A percentile compares a stretch with the other conserved stretches of the same genome.
Conservation (phyloP, 2,888 invertebrate genomes). For the Apoda limacodes region DNA sequence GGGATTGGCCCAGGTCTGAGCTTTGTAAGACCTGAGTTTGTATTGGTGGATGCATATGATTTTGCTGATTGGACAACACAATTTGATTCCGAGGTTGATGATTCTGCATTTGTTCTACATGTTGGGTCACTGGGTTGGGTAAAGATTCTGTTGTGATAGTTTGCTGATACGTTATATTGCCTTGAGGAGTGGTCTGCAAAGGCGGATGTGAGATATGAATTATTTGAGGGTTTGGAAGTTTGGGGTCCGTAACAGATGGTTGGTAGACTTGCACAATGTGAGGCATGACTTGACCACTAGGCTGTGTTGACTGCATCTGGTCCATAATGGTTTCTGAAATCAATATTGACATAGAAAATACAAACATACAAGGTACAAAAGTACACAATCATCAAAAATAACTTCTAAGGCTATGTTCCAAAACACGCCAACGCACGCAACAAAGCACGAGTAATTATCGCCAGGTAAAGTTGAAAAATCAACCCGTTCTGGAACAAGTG, state of each 20-base stretch:
- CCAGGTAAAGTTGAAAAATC: too few species aligned
- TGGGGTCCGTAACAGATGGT: constrained; percentile 27
- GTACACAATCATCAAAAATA: background rate
- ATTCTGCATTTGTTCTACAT: constrained; percentile 19
- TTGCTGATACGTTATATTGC: constrained; percentile 46
- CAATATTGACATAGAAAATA: background rate
- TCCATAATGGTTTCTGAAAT: constrained; percentile 36
- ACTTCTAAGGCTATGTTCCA: too few species aligned
- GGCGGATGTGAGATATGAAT: constrained; percentile 44
- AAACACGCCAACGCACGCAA: too few species aligned
- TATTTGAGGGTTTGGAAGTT: constrained; percentile 38
- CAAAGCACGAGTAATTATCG: too few species aligned
- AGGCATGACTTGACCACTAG: constrained; percentile 27
- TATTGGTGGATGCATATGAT: constrained; percentile 32
- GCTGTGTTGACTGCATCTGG: constrained; percentile 35
- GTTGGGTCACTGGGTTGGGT: constrained; percentile 34
- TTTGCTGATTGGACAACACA: constrained; percentile 48
- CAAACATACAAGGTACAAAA: background rate
- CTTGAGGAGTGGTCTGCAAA: constrained; percentile 36
- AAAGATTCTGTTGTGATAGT: constrained; percentile 39
- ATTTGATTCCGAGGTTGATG: constrained; percentile 38
- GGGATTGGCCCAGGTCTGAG: constrained; percentile 36
- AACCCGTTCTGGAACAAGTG: too few species aligned
- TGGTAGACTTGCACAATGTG: constrained; percentile 53
- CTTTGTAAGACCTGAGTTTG: constrained; percentile 29